Conservation (phyloP, 2,888 invertebrate species). For the Agrypnus murinus region DNA sequence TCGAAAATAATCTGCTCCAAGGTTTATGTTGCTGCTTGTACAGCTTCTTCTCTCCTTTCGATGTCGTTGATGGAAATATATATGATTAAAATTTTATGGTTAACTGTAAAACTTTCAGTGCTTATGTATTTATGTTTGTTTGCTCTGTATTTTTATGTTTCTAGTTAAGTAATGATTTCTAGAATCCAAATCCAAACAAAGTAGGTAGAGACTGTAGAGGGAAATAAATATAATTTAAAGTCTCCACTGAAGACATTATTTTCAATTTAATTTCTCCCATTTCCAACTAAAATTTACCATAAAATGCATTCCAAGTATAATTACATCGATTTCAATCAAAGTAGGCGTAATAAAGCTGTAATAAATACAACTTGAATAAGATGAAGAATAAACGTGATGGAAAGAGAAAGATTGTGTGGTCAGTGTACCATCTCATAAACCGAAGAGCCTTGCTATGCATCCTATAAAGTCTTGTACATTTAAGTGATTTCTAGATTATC, state of each 20-base stretch:
- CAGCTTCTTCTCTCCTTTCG: not conserved
- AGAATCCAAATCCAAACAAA: not conserved
- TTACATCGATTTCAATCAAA: constrained; percentile 15
- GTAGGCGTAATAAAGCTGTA: constrained; percentile 19
- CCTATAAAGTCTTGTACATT: constrained; percentile 33
- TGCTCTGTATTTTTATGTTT: constrained; percentile 26
- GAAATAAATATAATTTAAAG: no score
- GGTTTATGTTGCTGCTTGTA: constrained; percentile 43
- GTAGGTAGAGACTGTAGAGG: no score
- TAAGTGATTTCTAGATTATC: constrained; percentile 57
- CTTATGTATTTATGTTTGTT: constrained; percentile 43
- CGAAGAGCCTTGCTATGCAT: constrained; percentile 9
- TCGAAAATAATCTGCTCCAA: constrained; percentile 52
- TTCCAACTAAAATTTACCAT: not conserved
- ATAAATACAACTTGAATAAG: not conserved
- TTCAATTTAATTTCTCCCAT: no score
- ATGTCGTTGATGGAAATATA: constrained; percentile 44
- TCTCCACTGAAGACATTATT: no score
- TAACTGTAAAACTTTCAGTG: constrained; percentile 51
- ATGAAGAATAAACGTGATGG: not conserved
- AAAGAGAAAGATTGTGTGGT: not conserved
- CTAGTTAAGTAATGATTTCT: constrained; percentile 37
- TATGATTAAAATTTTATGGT: constrained; percentile 52
- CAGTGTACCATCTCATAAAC: constrained; percentile 20
- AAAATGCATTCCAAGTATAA: constrained; percentile 18